Evolutionary conservation across 2,888 invertebrate species (phyloP), one percentile per base, ranked within the genome.

Genomic region (Epistrophe eligans): DNA sequence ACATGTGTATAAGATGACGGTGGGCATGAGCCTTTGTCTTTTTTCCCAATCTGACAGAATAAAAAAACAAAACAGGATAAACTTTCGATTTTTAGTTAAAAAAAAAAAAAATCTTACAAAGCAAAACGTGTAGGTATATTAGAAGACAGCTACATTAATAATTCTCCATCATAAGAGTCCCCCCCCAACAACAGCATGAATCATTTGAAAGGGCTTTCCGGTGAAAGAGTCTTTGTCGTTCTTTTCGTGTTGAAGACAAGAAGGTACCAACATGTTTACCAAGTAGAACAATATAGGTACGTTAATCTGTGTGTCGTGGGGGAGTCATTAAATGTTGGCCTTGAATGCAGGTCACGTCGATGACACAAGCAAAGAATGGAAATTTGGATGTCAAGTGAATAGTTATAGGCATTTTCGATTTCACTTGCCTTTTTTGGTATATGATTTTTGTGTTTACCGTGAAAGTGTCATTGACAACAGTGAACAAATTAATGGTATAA

Each of bases 181-280:
- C 28, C 45, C 11, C 45, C 17, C n/a, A 2, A 45, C 45, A 6
- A 1, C 19, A 8, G 15, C 35, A 17, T 6, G 1, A 15, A 2
- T 0, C 11, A 48, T n/a, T 66, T 66, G 48, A 66, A 66, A 45
- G 66, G 66, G 66, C 32, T 48, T 48, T 66, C 66, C 66, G 66
- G 66, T 2, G 32, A 45, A 17, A 38, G 55, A 55, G 57, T n/a
- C 57, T 57, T 28, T 57, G 32, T 32, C 1, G 9, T 8, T 57
- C 13, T 15, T 57, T 24, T 24, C 24, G 24, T 3, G 4, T 6
- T 11, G 9, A n/a, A n/a, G 32, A 52, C 6, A 13, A 7, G 24
- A 9, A 28, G 35, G 4, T 6, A 58, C 6, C 17, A 57, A 17
- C 32, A 15, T 11, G 35, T 28, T 55, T 55, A 38, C 35, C 58